Evolutionary conservation across 2,797 vertebrate species (phyloP), one percentile per base, ranked within the genome.

Genomic region (Pantherophis alleghaniensis): DNA sequence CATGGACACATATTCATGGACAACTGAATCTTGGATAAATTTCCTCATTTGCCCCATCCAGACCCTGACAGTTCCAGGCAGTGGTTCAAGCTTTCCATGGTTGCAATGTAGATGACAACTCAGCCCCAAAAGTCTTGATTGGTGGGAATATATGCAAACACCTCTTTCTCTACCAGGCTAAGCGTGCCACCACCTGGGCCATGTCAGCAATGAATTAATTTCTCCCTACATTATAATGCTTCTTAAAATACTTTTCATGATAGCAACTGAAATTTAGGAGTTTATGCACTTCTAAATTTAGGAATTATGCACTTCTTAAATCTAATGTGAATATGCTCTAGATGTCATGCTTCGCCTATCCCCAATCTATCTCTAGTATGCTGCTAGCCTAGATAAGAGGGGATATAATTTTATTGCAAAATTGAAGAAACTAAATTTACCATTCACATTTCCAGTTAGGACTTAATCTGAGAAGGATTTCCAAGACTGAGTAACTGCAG

Each of bases 381-480:
- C 55, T 51, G 55, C 91, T 92, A 28, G 26, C 10, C 56, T 12
- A 16, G 66, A 89, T 92, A 92, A 89, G 63, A 79, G 18, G 28
- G 55, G 22, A 60, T 79, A 89, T 83, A 83, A 47, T 47, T 89
- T 89, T 88, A 89, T 89, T 83, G 87, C 92, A 92, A 37, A 61
- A 88, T 20, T 24, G 47, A n/a, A 83, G 93, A 92, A 95, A 94
- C 7, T 69, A 18, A 51, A 59, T 0, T 86, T 56, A 86, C 47
- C 22, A n/a, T 0, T 88, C 20, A 88, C 4, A 2, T 66, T 24
- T 69, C 89, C 90, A 61, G 89, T 90, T 32, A 92, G 88, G 28
- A 60, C n/a, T 63, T 93, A 95, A 94, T 93, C 0, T 42, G 88
- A 5, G 56, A 11, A 87, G 5, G 79, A 10, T 93, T 88, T 88